Conservation (phyloP, 2,113 vertebrate genomes). For the Syngnathus scovelli region DNA sequence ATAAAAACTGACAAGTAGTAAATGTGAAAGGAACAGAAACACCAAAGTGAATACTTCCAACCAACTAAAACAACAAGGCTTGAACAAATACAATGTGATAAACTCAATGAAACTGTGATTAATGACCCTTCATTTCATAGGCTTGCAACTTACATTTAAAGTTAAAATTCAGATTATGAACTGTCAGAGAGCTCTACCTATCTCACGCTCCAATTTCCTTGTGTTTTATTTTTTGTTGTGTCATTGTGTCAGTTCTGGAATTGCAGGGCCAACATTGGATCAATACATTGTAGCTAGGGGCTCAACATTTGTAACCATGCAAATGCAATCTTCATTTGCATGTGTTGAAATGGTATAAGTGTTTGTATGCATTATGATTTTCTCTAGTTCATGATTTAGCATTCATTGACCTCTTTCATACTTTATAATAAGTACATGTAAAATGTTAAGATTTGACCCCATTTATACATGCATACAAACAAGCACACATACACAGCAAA, state of each 20-base stretch:
- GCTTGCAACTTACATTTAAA: not conserved
- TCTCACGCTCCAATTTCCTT: not conserved
- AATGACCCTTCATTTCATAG: not conserved
- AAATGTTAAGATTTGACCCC: conserved; percentile 47
- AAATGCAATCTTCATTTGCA: conserved; percentile 16
- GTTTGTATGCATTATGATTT: conserved; percentile 41
- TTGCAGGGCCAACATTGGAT: conserved; percentile 17
- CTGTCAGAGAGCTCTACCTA: not conserved
- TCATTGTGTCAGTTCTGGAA: conserved; percentile 19
- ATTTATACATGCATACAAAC: conserved; percentile 16
- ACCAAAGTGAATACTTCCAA: not conserved
- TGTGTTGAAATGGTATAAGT: conserved; percentile 22
- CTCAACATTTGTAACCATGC: conserved; percentile 9
- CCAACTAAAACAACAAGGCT: not conserved
- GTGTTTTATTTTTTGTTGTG: not conserved
- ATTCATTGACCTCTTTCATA: conserved; percentile 28
- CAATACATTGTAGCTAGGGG: conserved; percentile 29
- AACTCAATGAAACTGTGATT: not conserved
- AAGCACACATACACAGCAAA: not conserved
- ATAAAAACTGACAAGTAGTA: not conserved
- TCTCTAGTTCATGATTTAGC: conserved; percentile 25
- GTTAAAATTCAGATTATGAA: not conserved
- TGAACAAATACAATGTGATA: not conserved
- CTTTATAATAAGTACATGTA: conserved; percentile 47
- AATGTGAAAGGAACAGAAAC: not conserved